Evolutionary conservation across 2,888 invertebrate species (phyloP).

Genomic region (Dryobotodes eremita): DNA sequence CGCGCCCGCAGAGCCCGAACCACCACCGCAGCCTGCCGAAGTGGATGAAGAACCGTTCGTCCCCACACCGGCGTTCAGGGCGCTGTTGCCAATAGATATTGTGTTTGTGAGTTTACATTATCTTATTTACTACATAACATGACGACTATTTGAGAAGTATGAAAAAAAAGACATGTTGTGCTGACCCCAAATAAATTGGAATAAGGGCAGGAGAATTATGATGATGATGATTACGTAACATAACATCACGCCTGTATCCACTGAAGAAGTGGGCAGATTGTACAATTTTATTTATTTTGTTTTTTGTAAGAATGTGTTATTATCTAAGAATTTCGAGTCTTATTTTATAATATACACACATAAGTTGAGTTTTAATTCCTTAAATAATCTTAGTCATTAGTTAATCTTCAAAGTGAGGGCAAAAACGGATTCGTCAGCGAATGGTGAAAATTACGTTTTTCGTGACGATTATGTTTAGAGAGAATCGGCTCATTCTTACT

Average conservation of each 20-base stretch:
- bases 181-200: too few species aligned
- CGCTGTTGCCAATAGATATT: conserved; percentile 93
- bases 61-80: conserved; percentile 93
- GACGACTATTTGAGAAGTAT: too few species aligned
- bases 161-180: too few species aligned
- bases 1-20: conserved; percentile 83
- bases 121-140: not conserved
- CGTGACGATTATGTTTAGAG: not conserved
- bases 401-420: not conserved
- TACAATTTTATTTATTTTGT: too few species aligned
- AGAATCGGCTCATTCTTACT: not conserved
- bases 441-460: not conserved
- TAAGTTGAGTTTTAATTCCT: not conserved
- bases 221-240: too few species aligned
- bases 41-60: conserved; percentile 93
- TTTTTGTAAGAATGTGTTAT: not conserved
- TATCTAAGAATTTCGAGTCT: not conserved
- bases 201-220: too few species aligned
- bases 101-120: conserved; percentile 91
- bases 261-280: not conserved
- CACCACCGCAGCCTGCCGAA: conserved; percentile 91
- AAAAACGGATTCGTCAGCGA: not conserved
- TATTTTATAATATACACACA: too few species aligned
- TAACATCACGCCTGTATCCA: not conserved
- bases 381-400: not conserved